Evolutionary conservation across 2,113 vertebrate species (phyloP).

Genomic region (Eulemur macaco): DNA sequence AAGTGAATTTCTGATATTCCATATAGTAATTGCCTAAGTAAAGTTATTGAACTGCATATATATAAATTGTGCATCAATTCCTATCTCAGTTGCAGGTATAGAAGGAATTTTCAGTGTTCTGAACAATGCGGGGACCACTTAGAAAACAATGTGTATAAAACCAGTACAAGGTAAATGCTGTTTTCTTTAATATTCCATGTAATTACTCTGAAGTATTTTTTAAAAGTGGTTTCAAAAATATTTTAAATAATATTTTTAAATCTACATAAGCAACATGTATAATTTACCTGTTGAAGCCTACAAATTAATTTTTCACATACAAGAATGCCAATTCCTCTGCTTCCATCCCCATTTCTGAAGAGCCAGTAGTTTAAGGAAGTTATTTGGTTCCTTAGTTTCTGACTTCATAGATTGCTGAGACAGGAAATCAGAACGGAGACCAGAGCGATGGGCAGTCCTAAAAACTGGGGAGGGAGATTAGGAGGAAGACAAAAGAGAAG

Average conservation of each 20-base stretch:
- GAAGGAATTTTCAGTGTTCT: slow-evolving; percentile 24
- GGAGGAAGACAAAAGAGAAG: not conserved
- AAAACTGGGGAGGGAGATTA: not conserved
- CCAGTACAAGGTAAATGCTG: not conserved
- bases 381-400: slow-evolving; percentile 22
- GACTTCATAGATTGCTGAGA: not conserved
- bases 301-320: slow-evolving; percentile 22
- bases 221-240: slow-evolving; percentile 5
- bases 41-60: not conserved
- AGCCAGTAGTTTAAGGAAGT: slow-evolving; percentile 25
- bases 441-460: not conserved
- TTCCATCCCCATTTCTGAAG: not conserved
- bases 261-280: slow-evolving; percentile 15
- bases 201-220: slow-evolving; percentile 12
- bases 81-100: not conserved
- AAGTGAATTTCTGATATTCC: not conserved
- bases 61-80: slow-evolving; percentile 15
- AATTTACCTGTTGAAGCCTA: slow-evolving; percentile 27
- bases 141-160: not conserved
- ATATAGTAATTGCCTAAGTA: not conserved
- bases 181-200: slow-evolving; percentile 17
- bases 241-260: slow-evolving; percentile 45
- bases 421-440: slow-evolving; percentile 1
- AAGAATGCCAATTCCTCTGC: not conserved
- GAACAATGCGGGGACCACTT: not conserved